phyloP scores from a whole-genome alignment of 1,140 invertebrate species.

The Tyrophagus putrescentiae region DNA sequence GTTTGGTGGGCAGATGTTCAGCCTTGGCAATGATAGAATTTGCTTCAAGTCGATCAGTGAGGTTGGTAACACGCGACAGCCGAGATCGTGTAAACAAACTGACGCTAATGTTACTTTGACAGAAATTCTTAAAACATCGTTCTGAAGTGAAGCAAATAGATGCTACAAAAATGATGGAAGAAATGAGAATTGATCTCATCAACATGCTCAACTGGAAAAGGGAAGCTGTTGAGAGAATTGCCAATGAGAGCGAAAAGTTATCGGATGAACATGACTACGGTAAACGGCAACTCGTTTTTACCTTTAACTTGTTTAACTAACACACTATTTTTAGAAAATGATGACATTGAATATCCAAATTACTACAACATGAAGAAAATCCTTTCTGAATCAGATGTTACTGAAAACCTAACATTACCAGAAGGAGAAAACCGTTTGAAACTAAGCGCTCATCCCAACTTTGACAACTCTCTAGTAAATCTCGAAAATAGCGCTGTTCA shows the following conservation, averaged over 20 bases:
- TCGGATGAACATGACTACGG: constrained; percentile 13
- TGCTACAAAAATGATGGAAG: constrained; percentile 26
- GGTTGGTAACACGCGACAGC: no score
- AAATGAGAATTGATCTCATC: constrained; percentile 28
- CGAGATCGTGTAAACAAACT: no score
- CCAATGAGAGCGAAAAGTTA: constrained; percentile 17
- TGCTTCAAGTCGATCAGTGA: constrained; percentile 4
- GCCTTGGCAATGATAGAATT: constrained; percentile 1
- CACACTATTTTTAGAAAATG: constrained; percentile 5
- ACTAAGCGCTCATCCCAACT: constrained; percentile 56
- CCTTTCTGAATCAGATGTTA: constrained; percentile 1
- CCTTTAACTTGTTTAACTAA: neutral
- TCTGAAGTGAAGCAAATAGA: constrained; percentile 22
- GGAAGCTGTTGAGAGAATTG: constrained; percentile 24
- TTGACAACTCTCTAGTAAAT: constrained; percentile 62
- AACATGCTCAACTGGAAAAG: constrained; percentile 28
- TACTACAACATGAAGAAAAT: constrained; percentile 16
- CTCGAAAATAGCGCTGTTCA: constrained; percentile 69
- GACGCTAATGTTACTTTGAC: neutral
- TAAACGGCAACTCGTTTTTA: constrained; percentile 3
- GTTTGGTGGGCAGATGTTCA: neutral
- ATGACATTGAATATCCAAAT: neutral
- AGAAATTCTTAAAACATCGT: constrained; percentile 8
- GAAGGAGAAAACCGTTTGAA: constrained; percentile 32
- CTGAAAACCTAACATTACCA: neutral